Conservation (phyloP, 2,797 vertebrate genomes). For the Strix occidentalis region DNA sequence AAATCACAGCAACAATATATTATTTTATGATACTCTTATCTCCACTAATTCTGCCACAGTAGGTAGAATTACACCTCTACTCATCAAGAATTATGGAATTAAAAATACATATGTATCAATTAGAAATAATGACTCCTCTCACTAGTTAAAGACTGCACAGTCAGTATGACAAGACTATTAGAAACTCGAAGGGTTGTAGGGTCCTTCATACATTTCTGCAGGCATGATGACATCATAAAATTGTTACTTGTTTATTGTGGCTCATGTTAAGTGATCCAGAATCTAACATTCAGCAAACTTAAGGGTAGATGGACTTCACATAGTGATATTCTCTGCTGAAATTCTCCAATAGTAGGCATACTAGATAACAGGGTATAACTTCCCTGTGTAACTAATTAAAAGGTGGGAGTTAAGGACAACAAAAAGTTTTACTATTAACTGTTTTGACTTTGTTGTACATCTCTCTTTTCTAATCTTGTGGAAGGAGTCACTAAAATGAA, state of each 20-base stretch:
- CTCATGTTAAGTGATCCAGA: background rate
- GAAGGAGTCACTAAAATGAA: background rate
- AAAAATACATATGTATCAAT: background rate
- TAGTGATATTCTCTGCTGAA: background rate
- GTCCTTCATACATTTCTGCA: background rate
- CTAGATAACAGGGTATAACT: background rate
- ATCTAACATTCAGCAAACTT: background rate
- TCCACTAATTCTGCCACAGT: background rate
- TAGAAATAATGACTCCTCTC: background rate
- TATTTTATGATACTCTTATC: background rate
- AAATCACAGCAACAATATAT: background rate
- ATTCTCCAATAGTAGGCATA: background rate
- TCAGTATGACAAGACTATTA: background rate
- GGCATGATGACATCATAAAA: background rate
- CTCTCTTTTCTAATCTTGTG: background rate
- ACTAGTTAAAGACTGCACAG: background rate
- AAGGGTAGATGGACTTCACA: background rate
- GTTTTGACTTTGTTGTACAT: background rate
- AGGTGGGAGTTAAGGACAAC: background rate
- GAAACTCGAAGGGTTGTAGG: background rate
- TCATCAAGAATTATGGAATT: background rate
- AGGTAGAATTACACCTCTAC: background rate
- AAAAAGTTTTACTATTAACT: background rate
- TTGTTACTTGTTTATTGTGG: background rate
- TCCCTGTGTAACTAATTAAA: background rate